Conservation (phyloP, 1,140 invertebrate species). For the Euborellia annulipes region DNA sequence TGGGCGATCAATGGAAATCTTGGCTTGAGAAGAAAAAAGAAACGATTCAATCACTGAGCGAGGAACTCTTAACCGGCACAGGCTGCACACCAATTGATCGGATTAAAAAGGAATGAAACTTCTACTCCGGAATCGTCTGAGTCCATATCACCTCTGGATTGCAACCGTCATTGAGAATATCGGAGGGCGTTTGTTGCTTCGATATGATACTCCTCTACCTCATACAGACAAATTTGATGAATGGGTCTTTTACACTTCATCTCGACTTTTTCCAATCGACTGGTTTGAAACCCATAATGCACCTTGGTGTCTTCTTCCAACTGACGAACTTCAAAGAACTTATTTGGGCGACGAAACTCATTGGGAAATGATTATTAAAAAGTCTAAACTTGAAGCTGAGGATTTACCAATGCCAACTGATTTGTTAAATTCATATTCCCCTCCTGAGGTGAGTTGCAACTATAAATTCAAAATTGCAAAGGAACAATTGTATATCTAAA, state of each 20-base stretch:
- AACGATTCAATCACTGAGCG: constrained; percentile 22
- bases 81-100: constrained; percentile 50
- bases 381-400: constrained; percentile 28
- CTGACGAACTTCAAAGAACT: constrained; percentile 24
- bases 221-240: no score
- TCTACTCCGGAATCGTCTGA: constrained; percentile 46
- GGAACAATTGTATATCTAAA: no score
- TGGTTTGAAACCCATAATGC: constrained; percentile 30
- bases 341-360: constrained; percentile 31
- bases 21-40: no score
- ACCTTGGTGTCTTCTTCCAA: constrained; percentile 28
- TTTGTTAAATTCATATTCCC: no score
- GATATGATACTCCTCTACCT: constrained; percentile 37
- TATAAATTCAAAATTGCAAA: no score
- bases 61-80: constrained; percentile 35
- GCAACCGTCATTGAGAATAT: constrained; percentile 54
- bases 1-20: no score
- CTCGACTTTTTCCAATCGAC: constrained; percentile 31
- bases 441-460: no score
- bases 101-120: constrained; percentile 56
- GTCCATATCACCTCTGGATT: constrained; percentile 52
- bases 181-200: constrained; percentile 48
- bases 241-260: constrained; percentile 56
- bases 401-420: no score
- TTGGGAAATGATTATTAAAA: constrained; percentile 34